Conservation (phyloP, 1,140 invertebrate species). For the Paraescarpia echinospica region DNA sequence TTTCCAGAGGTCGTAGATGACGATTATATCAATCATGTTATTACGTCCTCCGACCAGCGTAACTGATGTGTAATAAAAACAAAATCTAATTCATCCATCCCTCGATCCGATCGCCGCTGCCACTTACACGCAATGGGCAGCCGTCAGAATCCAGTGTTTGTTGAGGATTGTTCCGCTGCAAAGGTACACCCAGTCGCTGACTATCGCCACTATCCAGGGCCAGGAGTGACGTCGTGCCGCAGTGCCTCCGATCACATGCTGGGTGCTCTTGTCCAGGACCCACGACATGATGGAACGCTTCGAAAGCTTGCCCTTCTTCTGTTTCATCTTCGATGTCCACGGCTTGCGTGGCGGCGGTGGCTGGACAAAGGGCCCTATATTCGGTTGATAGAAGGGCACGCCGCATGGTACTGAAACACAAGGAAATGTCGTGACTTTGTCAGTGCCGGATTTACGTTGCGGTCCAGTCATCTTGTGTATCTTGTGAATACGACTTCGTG, state of each 20-base stretch:
- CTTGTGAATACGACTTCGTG: too few relatives aligned
- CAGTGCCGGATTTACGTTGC: too few relatives aligned
- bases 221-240: neutral
- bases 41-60: too few relatives aligned
- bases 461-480: too few relatives aligned
- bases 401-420: neutral
- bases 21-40: too few relatives aligned
- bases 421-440: neutral
- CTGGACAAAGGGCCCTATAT: neutral
- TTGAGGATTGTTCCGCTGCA: neutral
- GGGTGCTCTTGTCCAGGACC: neutral
- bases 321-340: neutral
- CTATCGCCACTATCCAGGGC: neutral
- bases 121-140: neutral
- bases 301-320: neutral
- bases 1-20: too few relatives aligned
- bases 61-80: too few relatives aligned
- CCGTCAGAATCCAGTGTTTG: neutral
- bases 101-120: neutral
- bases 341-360: too few relatives aligned
- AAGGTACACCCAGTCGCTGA: neutral
- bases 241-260: neutral
- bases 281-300: neutral
- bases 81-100: neutral
- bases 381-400: neutral